Conservation (phyloP, 2,113 vertebrate genomes). For the Ictalurus punctatus region DNA sequence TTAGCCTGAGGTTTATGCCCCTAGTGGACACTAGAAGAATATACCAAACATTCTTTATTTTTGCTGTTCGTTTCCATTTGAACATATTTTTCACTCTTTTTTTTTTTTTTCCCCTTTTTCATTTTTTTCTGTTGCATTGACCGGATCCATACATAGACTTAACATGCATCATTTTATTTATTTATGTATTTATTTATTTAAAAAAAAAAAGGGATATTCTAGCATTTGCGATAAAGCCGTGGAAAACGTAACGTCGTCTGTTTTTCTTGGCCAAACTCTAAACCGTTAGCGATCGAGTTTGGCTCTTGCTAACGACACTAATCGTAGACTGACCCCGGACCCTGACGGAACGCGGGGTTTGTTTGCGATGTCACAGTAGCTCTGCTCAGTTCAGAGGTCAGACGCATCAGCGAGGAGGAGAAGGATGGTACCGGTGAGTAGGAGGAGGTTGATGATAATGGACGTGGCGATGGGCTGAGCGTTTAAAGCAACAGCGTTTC, state of each 20-base stretch:
- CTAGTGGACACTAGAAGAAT: too few species aligned
- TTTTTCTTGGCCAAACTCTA: not conserved
- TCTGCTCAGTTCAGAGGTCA: slow-evolving; percentile 47
- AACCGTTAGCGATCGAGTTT: not conserved
- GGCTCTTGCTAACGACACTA: not conserved
- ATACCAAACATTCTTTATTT: too few species aligned
- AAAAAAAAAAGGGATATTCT: not conserved
- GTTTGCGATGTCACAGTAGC: not conserved
- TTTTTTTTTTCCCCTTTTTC: too few species aligned
- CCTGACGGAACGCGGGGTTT: not conserved
- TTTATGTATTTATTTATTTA: too few species aligned
- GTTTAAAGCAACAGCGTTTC: not conserved
- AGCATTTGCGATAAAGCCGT: not conserved
- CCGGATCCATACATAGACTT: too few species aligned
- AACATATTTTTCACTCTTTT: too few species aligned
- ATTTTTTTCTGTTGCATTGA: too few species aligned
- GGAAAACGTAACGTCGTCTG: not conserved
- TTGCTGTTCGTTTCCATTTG: too few species aligned
- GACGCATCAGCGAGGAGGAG: not conserved
- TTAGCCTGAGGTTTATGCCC: too few species aligned
- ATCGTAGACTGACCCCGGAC: not conserved
- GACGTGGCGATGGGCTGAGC: not conserved
- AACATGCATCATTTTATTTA: too few species aligned
- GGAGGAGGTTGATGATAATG: not conserved
- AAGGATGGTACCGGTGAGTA: not conserved